These are phyloP conservation scores for Catharus ustulatus DNA, from an alignment of 2,797 vertebrate genomes.

Conservation along the genomic window DNA sequence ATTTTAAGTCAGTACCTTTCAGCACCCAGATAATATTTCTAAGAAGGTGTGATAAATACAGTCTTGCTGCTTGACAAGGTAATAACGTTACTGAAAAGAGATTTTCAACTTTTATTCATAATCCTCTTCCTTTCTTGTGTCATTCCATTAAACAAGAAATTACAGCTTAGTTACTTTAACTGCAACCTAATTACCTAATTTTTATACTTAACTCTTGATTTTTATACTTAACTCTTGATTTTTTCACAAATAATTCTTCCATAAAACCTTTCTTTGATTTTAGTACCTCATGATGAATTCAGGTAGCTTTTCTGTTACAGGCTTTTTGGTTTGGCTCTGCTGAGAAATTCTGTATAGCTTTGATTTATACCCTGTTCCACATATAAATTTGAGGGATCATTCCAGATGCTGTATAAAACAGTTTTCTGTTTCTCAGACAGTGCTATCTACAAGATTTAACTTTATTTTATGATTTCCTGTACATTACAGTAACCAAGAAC, in stretches of 20 bases:
- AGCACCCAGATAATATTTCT: neutral
- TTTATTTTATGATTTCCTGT: neutral
- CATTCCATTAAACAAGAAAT: neutral
- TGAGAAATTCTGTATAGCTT: neutral
- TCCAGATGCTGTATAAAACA: neutral
- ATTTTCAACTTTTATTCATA: conserved; percentile 1
- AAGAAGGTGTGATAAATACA: neutral
- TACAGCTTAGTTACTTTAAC: neutral
- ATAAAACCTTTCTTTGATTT: neutral
- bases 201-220: neutral
- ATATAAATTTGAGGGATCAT: neutral
- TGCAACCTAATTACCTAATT: neutral
- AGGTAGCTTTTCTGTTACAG: neutral
- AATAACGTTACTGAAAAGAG: neutral
- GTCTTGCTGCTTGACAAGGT: neutral
- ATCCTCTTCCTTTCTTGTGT: neutral
- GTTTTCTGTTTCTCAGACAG: neutral
- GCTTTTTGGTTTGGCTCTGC: neutral
- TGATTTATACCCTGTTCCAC: neutral
- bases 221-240: neutral
- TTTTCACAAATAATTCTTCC: neutral
- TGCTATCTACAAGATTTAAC: neutral
- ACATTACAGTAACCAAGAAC: neutral
- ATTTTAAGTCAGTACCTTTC: neutral
- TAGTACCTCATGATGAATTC: neutral